Conservation (phyloP, 1,140 invertebrate species). For the Thaumatotibia leucotreta region DNA sequence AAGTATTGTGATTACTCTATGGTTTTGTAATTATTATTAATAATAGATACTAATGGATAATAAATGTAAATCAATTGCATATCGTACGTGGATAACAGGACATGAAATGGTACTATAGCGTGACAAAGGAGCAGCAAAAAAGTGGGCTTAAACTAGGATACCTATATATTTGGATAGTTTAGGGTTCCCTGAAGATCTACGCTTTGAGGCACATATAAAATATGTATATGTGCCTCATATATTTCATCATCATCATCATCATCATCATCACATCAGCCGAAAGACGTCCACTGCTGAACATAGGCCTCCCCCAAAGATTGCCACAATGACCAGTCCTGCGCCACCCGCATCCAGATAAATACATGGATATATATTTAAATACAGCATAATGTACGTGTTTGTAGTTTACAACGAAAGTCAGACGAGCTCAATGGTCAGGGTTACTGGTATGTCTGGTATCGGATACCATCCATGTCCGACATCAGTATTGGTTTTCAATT, state of each 20-base stretch:
- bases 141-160: background rate
- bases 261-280: too few species aligned
- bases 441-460: background rate
- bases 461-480: background rate
- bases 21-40: slow-evolving; percentile 8
- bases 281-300: too few species aligned
- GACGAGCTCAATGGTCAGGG: slow-evolving; percentile 1
- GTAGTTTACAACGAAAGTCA: background rate
- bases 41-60: background rate
- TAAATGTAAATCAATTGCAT: background rate
- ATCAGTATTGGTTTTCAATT: slow-evolving; percentile 7
- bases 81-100: background rate
- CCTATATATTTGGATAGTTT: background rate
- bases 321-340: too few species aligned
- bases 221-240: too few species aligned
- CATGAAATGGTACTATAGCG: background rate
- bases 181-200: background rate
- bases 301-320: too few species aligned
- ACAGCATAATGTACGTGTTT: background rate
- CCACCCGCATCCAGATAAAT: too few species aligned
- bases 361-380: too few species aligned
- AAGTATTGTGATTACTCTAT: slow-evolving; percentile 8
- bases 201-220: too few species aligned
- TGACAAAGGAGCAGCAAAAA: background rate
- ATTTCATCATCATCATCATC: too few species aligned